These are phyloP conservation scores for Machimus atricapillus DNA, from an alignment of 2,888 invertebrate genomes.

Conservation along the genomic window DNA sequence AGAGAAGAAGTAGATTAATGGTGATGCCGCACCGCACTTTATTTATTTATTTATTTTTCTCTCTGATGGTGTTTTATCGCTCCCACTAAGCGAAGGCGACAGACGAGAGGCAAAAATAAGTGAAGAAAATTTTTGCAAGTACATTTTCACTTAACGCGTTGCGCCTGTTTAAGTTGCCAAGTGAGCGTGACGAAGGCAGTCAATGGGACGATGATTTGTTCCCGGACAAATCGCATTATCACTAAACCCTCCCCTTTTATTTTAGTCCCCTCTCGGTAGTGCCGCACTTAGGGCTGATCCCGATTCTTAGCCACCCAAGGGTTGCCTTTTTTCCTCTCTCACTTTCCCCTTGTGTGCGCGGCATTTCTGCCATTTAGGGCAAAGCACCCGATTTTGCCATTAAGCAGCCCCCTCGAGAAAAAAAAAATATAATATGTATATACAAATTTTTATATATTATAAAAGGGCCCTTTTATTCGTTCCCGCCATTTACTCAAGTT, in stretches of 20 bases:
- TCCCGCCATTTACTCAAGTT: background rate
- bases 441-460: no score
- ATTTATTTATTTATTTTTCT: background rate
- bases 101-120: background rate
- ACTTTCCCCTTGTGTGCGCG: background rate
- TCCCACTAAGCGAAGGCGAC: background rate
- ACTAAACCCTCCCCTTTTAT: background rate
- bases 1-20: background rate
- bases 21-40: background rate
- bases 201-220: constrained; percentile 31
- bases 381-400: background rate
- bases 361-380: background rate
- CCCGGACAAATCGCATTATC: constrained; percentile 17
- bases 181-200: constrained; percentile 26
- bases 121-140: background rate
- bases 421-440: background rate
- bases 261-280: background rate
- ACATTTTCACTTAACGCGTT: constrained; percentile 6
- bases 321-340: background rate
- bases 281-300: background rate
- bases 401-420: background rate
- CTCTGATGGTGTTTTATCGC: background rate
- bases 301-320: background rate
- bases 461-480: background rate
- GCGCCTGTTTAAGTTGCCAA: constrained; percentile 26